A percentile compares a stretch with the other conserved stretches of the same genome.
Evolutionary conservation across 2,888 invertebrate genomes (phyloP).

Genomic region (Resseliella maxima): DNA sequence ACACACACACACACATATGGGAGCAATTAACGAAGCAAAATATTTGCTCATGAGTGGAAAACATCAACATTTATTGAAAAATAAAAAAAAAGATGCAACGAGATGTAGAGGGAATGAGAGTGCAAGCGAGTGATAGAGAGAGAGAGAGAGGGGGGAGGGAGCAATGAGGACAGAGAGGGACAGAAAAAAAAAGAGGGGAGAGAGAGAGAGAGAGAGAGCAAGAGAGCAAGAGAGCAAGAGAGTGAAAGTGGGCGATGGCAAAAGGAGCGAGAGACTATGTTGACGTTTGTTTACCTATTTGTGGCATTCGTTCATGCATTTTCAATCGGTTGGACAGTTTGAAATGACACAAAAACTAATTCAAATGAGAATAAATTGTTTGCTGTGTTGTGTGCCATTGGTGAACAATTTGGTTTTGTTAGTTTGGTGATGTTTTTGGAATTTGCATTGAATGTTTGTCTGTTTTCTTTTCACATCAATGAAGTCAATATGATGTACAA

Average conservation of each 20-base stretch:
- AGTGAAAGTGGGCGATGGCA: no score
- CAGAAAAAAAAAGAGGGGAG: no score
- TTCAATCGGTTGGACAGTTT: not conserved
- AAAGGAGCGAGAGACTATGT: not conserved
- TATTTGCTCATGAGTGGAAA: not conserved
- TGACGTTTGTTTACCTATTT: not conserved
- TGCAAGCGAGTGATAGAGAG: no score
- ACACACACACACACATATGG: no score
- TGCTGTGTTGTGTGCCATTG: not conserved
- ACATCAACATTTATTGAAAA: not conserved
- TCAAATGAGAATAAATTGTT: conserved; percentile 24
- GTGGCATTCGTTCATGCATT: not conserved
- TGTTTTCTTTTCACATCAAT: conserved; percentile 8
- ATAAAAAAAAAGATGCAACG: not conserved
- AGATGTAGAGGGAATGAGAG: no score
- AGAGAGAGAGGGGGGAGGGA: no score
- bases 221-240: no score
- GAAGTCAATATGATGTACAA: conserved; percentile 13
- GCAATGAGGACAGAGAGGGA: no score
- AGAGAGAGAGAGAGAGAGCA: no score
- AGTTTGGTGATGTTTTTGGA: not conserved
- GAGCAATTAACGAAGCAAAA: not conserved
- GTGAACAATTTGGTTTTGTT: not conserved
- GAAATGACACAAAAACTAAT: not conserved
- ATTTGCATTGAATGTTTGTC: not conserved